Evolutionary conservation across 2,888 invertebrate species (phyloP), one percentile per base, ranked within the genome.

Genomic region (Heliconius cydno): DNA sequence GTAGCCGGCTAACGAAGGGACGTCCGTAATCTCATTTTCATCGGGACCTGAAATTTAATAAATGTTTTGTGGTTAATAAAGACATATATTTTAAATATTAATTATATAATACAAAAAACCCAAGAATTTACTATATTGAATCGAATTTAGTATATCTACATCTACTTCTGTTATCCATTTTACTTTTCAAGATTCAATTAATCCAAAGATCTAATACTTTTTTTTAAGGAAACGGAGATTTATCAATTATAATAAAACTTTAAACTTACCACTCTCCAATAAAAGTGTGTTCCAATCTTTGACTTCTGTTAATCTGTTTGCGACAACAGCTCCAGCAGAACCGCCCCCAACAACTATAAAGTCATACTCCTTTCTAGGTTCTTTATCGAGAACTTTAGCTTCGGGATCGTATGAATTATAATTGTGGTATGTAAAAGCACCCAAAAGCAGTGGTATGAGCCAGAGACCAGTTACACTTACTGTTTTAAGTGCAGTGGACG

Each of bases 251-350:
- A 57, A 57, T 28, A 28, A 25, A 70, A 25, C 15, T 41, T 38
- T 9, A 38, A 70, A 71, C 91, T 88, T 86, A 95, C 95, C 95
- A 68, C 97, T 98, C 92, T 98, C 98, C 75, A 98, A 90, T 10
- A 98, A 94, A 52, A 98, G 94, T 1, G 98, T 96, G 82, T 96
- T 97, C 98, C 98, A 98, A 68, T 96, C 94, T 9, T 96, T 95
- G 67, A 97, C 94, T 90, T 98, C 98, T 25, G 97, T 97, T 71
- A 98, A 92, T 28, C 98, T 96, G 87, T 96, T 98, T 13, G 98
- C 98, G 2, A 98, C 96, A 2, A 98, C 98, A 0, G 98, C 98
- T 0, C 98, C 98, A 0, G 98, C 98, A 0, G 98, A 98, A 1
- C 98, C 98, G 3, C 97, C 98, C 5, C 98, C 98, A 7, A 98